A percentile compares a stretch with the other conserved stretches of the same genome.
Evolutionary conservation across 2,113 vertebrate species (phyloP).

Genomic region (Eulemur rufifrons): DNA sequence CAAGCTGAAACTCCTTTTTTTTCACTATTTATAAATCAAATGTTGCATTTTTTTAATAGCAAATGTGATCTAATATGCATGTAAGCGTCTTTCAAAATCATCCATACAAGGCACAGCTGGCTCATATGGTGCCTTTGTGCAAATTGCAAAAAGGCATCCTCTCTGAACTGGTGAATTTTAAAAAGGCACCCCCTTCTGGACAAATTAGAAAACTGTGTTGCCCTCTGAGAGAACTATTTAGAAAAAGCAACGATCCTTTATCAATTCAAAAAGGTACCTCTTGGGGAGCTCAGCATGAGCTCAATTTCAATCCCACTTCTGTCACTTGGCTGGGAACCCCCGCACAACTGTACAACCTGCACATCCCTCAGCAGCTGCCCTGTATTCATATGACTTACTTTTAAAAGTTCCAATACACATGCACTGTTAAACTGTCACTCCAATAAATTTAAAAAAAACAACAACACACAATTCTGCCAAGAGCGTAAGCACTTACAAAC

Average conservation of each 20-base stretch:
- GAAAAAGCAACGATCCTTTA: not conserved
- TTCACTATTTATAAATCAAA: constrained; percentile 59
- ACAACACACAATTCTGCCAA: not conserved
- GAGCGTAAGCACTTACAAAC: constrained; percentile 24
- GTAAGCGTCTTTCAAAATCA: constrained; percentile 28
- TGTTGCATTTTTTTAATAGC: constrained; percentile 25
- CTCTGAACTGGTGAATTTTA: not conserved
- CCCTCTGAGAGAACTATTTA: not conserved
- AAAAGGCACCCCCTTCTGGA: not conserved
- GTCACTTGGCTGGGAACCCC: too few relatives aligned
- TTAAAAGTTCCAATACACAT: constrained; percentile 47
- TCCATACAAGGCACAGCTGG: constrained; percentile 30
- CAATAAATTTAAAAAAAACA: not conserved
- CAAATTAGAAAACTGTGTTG: constrained; percentile 3
- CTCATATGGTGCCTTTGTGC: not conserved
- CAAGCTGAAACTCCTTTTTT: constrained; percentile 75
- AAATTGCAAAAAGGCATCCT: constrained; percentile 17
- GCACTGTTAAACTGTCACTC: constrained; percentile 55
- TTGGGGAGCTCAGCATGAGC: not conserved
- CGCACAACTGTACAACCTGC: not conserved
- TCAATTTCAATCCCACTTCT: not conserved
- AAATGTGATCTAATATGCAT: constrained; percentile 28
- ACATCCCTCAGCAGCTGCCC: not conserved
- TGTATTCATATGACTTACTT: not conserved
- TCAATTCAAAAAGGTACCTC: not conserved